phyloP scores from a whole-genome alignment of 2,888 invertebrate genomes.

The Anagyrus pseudococci region DNA sequence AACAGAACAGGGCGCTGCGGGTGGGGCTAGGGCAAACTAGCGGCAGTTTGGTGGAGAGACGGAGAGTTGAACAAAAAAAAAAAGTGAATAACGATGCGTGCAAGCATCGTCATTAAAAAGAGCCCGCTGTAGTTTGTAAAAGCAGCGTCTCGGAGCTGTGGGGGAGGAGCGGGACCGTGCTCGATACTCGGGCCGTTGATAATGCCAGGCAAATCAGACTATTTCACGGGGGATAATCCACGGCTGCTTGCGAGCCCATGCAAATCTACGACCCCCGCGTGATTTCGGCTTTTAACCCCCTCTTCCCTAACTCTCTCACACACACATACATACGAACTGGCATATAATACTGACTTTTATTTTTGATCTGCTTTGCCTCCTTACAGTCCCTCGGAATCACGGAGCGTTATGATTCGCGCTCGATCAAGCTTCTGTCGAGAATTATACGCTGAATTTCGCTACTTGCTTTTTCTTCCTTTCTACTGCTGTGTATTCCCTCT shows the following conservation, averaged over 20 bases:
- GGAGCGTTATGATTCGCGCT: constrained; percentile 59
- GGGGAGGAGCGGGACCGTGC: no score
- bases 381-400: no score
- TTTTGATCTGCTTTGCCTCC: constrained; percentile 45
- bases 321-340: no score
- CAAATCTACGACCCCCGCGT: constrained; percentile 17
- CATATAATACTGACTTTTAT: not conserved
- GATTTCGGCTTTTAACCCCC: no score
- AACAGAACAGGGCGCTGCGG: not conserved
- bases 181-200: constrained; percentile 48
- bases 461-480: no score
- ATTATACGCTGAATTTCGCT: no score
- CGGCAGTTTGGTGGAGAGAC: constrained; percentile 32
- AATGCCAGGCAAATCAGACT: constrained; percentile 53
- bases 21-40: constrained; percentile 3
- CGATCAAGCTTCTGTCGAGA: constrained; percentile 55
- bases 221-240: constrained; percentile 49
- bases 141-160: no score
- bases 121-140: constrained; percentile 34
- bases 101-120: constrained; percentile 42
- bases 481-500: no score
- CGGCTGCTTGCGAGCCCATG: constrained; percentile 27
- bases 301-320: no score
- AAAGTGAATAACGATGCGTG: constrained; percentile 41
- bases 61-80: constrained; percentile 37